These are phyloP conservation scores for Caenorhabditis sulstoni DNA, from an alignment of 2,888 invertebrate species.

Conservation along the genomic window DNA sequence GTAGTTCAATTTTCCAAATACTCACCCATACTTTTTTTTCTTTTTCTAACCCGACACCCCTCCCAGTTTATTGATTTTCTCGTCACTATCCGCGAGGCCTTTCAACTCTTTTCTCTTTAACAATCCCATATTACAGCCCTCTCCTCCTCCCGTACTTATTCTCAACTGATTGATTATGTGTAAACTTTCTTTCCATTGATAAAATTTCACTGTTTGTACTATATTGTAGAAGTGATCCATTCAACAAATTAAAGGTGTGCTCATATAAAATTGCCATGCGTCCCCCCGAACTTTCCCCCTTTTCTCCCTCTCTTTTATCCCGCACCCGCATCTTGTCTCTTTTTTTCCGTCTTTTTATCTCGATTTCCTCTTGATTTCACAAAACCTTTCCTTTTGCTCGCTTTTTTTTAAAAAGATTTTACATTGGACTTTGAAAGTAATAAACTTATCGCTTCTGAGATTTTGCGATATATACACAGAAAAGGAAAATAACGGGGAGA, in stretches of 20 bases:
- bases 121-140: neutral
- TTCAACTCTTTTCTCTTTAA: constrained; percentile 27
- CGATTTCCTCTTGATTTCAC: constrained; percentile 27
- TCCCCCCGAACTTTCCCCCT: neutral
- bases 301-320: constrained; percentile 1
- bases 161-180: constrained; percentile 21
- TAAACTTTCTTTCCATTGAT: constrained; percentile 4
- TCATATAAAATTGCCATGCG: constrained; percentile 58
- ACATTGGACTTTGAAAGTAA: constrained; percentile 1
- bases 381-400: constrained; percentile 2
- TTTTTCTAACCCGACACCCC: constrained; percentile 7
- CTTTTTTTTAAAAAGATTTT: neutral
- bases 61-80: constrained; percentile 2
- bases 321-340: constrained; percentile 43
- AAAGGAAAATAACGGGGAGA: neutral
- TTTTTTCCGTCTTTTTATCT: constrained; percentile 41
- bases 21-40: constrained; percentile 1
- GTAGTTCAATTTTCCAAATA: constrained; percentile 12
- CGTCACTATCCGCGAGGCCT: constrained; percentile 41
- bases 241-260: constrained; percentile 41
- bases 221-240: constrained; percentile 50
- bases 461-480: neutral
- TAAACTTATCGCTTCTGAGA: neutral
- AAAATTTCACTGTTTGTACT: constrained; percentile 42
- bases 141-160: neutral